Percentiles rank a stretch among this genome's conserved stretches.
phyloP scores from a whole-genome alignment of 2,888 invertebrate genomes.

The Limulus polyphemus region DNA sequence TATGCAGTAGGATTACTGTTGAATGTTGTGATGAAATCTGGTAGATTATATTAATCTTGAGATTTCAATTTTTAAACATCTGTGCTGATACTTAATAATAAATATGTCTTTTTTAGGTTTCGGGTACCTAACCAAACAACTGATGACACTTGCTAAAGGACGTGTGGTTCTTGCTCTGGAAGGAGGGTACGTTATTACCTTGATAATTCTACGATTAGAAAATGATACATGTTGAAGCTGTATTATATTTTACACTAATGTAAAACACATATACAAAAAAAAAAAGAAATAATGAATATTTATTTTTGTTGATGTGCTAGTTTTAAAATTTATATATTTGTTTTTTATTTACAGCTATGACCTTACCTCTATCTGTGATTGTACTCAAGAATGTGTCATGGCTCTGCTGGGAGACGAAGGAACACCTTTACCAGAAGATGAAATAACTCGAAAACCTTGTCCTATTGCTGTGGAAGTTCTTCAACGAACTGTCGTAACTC shows the following conservation, averaged over 20 bases:
- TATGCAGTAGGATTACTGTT: no score
- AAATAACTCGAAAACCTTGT: constrained; percentile 65
- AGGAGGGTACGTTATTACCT: constrained; percentile 48
- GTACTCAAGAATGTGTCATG: constrained; percentile 88
- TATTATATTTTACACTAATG: no score
- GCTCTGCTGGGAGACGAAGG: constrained; percentile 76
- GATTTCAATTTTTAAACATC: no score
- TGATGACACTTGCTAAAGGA: constrained; percentile 78
- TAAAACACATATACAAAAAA: neutral
- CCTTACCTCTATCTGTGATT: constrained; percentile 89
- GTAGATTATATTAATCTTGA: no score
- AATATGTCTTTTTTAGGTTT: constrained; percentile 43
- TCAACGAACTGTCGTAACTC: constrained; percentile 67
- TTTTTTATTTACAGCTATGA: constrained; percentile 54
- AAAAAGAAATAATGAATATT: neutral
- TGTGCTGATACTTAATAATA: no score
- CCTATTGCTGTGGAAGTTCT: constrained; percentile 71
- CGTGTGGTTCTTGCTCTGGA: constrained; percentile 83
- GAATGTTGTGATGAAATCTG: no score
- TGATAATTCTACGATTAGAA: no score
- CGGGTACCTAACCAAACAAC: constrained; percentile 88
- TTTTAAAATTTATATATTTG: neutral
- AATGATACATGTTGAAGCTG: no score
- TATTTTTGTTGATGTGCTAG: neutral
- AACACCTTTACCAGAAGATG: constrained; percentile 56